phyloP scores from a whole-genome alignment of 2,888 invertebrate species.

The Nemoura dubitans region DNA sequence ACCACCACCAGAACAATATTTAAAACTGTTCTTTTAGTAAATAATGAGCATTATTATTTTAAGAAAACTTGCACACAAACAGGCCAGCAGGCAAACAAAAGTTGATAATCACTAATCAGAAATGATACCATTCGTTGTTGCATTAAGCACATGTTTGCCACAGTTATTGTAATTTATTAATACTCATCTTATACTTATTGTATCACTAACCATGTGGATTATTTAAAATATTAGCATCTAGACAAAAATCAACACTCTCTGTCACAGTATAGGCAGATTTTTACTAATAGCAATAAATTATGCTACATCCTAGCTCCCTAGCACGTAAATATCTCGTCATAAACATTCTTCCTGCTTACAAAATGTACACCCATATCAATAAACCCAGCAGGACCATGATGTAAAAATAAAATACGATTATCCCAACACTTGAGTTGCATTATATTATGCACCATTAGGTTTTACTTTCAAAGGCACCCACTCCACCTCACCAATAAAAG shows the following conservation, averaged over 20 bases:
- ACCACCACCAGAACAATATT: slow-evolving; percentile 36
- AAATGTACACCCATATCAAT: not conserved
- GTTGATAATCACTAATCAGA: slow-evolving; percentile 1
- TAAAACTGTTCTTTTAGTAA: slow-evolving; percentile 1
- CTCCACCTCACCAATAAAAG: not conserved
- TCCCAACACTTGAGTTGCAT: not conserved
- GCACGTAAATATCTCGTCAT: not conserved
- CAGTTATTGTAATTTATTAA: not conserved
- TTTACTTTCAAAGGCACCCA: not conserved
- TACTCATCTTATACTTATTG: not conserved
- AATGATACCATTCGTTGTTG: slow-evolving; percentile 21
- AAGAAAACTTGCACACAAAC: slow-evolving; percentile 12
- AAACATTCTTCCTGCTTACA: not conserved
- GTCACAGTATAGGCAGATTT: not conserved
- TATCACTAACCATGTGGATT: slow-evolving; percentile 28
- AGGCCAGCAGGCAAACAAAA: not conserved
- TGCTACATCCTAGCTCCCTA: slow-evolving; percentile 13
- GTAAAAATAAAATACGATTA: not conserved
- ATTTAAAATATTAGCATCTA: not conserved
- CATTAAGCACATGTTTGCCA: not conserved
- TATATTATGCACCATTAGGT: not conserved
- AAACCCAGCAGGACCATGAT: not conserved
- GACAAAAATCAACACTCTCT: slow-evolving; percentile 1
- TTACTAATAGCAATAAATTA: slow-evolving; percentile 21
- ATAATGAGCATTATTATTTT: slow-evolving; percentile 18